A percentile compares a stretch with the other conserved stretches of the same genome.
Conservation (phyloP, 2,113 vertebrate genomes). For the Corynorhinus townsendii region DNA sequence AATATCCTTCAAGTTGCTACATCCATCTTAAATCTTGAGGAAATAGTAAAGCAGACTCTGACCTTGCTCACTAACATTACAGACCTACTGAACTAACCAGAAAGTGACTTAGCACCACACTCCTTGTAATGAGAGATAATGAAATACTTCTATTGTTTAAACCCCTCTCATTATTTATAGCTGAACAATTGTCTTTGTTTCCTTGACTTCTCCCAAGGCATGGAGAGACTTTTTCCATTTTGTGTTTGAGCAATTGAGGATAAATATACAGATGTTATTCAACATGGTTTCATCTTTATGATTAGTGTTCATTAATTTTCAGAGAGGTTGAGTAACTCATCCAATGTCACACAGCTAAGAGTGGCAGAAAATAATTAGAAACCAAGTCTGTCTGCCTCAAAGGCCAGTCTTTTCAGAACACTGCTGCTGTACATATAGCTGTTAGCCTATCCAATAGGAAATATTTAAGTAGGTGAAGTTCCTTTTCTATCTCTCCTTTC, state of each 20-base stretch:
- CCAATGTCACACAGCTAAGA: neutral
- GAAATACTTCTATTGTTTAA: neutral
- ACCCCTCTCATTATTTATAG: neutral
- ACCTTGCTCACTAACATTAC: neutral
- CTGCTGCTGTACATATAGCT: neutral
- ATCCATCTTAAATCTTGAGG: neutral
- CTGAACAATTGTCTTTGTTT: neutral
- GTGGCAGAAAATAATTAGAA: neutral
- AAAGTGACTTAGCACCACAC: neutral
- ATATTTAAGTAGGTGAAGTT: neutral
- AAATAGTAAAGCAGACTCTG: neutral
- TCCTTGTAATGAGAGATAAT: neutral
- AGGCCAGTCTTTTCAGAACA: neutral
- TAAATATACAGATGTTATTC: neutral
- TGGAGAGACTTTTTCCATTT: neutral
- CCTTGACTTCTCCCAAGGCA: neutral
- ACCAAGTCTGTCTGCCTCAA: neutral
- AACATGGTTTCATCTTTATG: neutral
- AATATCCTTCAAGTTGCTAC: neutral
- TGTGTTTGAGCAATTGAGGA: neutral
- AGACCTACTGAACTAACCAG: neutral
- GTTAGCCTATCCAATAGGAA: neutral
- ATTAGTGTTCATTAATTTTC: neutral
- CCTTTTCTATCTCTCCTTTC: neutral
- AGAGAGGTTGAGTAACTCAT: neutral